phyloP scores from a whole-genome alignment of 2,888 invertebrate genomes.

The Drosophila seclusa region DNA sequence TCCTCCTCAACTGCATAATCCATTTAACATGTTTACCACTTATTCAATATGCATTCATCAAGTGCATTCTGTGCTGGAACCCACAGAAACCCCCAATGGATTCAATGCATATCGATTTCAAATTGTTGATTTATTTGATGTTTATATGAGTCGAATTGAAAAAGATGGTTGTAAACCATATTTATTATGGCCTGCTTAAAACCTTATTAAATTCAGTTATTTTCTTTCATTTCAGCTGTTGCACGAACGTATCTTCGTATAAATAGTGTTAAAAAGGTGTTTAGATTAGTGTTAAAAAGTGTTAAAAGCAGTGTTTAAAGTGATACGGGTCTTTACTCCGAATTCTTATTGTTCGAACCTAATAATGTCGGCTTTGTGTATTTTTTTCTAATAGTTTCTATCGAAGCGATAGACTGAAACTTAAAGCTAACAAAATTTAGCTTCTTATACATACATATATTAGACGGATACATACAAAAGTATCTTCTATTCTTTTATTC shows the following conservation, averaged over 20 bases:
- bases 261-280: neutral
- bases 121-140: neutral
- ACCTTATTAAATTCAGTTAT: neutral
- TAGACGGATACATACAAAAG: neutral
- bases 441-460: too few relatives aligned
- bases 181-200: neutral
- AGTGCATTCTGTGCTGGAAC: conserved; percentile 5
- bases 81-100: neutral
- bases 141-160: neutral
- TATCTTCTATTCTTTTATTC: neutral
- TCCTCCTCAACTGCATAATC: conserved; percentile 20
- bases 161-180: neutral
- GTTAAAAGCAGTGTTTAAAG: neutral
- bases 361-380: neutral
- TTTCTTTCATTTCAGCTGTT: neutral
- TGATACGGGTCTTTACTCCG: neutral
- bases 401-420: neutral
- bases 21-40: conserved; percentile 51
- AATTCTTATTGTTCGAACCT: neutral
- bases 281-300: neutral
- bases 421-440: too few relatives aligned
- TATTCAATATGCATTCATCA: conserved; percentile 44
- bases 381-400: neutral
- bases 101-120: neutral
- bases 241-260: too few relatives aligned